Base-by-base conservation (phyloP, 2,113 vertebrate species). In the Pyrgilauda ruficollis region DNA sequence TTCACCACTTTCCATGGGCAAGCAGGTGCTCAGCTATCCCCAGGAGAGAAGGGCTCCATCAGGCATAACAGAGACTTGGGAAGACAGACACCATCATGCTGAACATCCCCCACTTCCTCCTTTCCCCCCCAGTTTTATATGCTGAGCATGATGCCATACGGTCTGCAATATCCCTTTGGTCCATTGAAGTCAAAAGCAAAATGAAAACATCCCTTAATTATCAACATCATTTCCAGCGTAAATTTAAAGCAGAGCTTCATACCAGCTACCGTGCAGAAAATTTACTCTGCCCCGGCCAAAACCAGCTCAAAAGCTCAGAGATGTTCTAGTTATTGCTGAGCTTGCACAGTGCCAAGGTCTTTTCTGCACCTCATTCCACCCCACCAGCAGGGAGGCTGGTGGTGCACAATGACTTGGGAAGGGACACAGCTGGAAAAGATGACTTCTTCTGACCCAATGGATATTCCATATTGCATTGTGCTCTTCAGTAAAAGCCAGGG, bases 391-490 rank as follows among this genome's bases (percentile, higher is more conserved):
- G 33, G 3, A 53, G 10, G 8, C 10, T 41, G 12, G 13, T 13
- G 8, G 1, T 28, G 6, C 27, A 44, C 33, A 53, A 58, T 0
- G 0, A 33, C 17, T 18, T 77, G 26, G 7, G 37, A 81, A 17
- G 6, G 16, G 5, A 47, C 37, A 68, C 15, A 67, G 31, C 31
- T 3, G 2, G 23, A 27, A 56, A 58, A 72, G 10, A 26, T 55
- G 46, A 63, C 8, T 22, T 5, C 23, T 49, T 3, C 7, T 21
- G 15, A 63, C 47, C 12, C 21, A 53, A 63, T 43, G 6, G 7
- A 10, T 35, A 44, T 37, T 3, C 33, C n/a, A 47, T 1, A 44
- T 6, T 2, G 2, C 19, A 4, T n/a, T 24, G 1, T 49, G 7
- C 16, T 63, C 31, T 72, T 47, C 18, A 52, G 10, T 18, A 62